phyloP scores from a whole-genome alignment of 2,113 vertebrate genomes.

The Lagopus muta region DNA sequence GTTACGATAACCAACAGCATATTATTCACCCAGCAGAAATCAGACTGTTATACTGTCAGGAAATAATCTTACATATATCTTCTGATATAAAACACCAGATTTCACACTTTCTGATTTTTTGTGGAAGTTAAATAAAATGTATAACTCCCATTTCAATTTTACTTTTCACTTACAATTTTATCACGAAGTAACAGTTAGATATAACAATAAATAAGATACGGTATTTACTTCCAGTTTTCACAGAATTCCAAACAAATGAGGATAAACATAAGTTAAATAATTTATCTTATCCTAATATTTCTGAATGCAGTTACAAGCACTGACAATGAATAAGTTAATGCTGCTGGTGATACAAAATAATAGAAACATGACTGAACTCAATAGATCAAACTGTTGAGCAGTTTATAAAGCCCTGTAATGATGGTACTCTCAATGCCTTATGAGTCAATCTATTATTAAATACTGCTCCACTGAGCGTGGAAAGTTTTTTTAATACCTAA shows the following conservation, averaged over 20 bases:
- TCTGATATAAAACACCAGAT: not conserved
- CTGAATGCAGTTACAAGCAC: not conserved
- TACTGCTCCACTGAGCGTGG: not conserved
- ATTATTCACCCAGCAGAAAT: not conserved
- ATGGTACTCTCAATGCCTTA: not conserved
- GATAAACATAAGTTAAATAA: not conserved
- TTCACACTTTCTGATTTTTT: not conserved
- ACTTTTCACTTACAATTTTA: not conserved
- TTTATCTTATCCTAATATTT: not conserved
- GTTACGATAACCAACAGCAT: not conserved
- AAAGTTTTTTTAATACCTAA: not conserved
- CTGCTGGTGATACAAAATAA: not conserved
- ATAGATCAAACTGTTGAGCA: not conserved
- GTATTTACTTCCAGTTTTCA: not conserved
- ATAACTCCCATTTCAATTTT: not conserved
- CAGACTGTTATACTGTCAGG: not conserved
- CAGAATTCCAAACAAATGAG: not conserved
- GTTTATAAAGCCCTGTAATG: not conserved
- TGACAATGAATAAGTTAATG: not conserved
- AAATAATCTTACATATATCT: not conserved
- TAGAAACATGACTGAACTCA: not conserved
- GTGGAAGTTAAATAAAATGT: not conserved
- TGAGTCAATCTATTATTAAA: not conserved
- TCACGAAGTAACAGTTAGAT: not conserved
- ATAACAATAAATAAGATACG: not conserved